These are phyloP conservation scores for Tetramorium simillimum DNA, from an alignment of 1,140 invertebrate species.

Conservation along the genomic window DNA sequence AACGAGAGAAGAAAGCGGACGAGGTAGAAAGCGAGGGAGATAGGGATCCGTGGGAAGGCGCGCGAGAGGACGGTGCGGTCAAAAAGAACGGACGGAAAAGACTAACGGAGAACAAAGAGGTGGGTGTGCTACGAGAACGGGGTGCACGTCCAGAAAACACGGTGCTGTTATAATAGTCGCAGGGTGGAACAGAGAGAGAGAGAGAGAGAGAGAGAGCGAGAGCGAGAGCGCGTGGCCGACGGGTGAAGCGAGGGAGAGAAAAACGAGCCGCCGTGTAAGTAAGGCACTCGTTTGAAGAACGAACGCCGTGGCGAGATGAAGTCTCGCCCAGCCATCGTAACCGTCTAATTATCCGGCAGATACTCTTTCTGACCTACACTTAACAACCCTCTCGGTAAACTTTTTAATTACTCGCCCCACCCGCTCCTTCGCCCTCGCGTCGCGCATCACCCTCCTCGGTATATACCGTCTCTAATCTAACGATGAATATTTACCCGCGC, in stretches of 20 bases:
- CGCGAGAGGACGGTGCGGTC: background rate
- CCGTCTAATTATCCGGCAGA: slow-evolving; percentile 72
- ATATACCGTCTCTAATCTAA: slow-evolving; percentile 49
- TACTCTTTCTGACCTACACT: slow-evolving; percentile 67
- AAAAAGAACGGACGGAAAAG: slow-evolving; percentile 11
- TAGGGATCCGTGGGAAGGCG: background rate
- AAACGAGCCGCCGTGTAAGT: slow-evolving; percentile 44
- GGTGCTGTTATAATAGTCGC: slow-evolving; percentile 35
- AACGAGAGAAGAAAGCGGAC: background rate
- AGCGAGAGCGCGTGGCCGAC: background rate
- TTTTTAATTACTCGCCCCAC: slow-evolving; percentile 67
- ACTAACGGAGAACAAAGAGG: slow-evolving; percentile 6
- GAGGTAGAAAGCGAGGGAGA: background rate
- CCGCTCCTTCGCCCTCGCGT: background rate
- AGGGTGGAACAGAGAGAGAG: background rate
- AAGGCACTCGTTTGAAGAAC: slow-evolving; percentile 67
- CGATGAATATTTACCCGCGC: slow-evolving; percentile 59
- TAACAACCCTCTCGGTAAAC: slow-evolving; percentile 67
- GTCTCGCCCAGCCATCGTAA: slow-evolving; percentile 60
- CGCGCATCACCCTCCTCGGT: slow-evolving; percentile 14
- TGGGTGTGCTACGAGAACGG: background rate
- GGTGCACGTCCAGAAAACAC: slow-evolving; percentile 3
- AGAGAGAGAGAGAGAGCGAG: background rate
- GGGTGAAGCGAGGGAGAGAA: slow-evolving; percentile 2
- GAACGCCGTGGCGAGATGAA: slow-evolving; percentile 65